A percentile compares a stretch with the other conserved stretches of the same genome.
Evolutionary conservation across 2,797 vertebrate species (phyloP).

Genomic region (Hoplostethus atlanticus): DNA sequence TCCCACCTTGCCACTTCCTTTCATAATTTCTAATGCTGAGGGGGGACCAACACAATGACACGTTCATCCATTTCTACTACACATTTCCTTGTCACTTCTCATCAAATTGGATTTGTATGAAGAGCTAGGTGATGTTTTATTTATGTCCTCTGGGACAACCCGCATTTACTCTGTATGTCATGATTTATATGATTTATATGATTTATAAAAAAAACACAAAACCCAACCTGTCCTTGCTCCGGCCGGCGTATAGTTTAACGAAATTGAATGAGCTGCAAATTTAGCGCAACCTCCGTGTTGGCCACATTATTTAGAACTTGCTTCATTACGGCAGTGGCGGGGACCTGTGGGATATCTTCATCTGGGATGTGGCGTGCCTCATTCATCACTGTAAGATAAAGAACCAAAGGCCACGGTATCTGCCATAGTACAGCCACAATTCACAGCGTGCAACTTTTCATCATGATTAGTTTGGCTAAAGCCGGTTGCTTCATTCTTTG

Average conservation of each 20-base stretch:
- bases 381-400: slow-evolving; percentile 81
- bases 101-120: slow-evolving; percentile 80
- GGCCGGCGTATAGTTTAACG: slow-evolving; percentile 83
- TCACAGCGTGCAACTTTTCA: slow-evolving; percentile 36
- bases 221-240: slow-evolving; percentile 79
- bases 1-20: slow-evolving; percentile 26
- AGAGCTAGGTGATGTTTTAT: slow-evolving; percentile 80
- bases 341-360: slow-evolving; percentile 81
- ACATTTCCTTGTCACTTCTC: slow-evolving; percentile 71
- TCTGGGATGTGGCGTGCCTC: slow-evolving; percentile 79
- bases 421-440: slow-evolving; percentile 33
- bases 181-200: slow-evolving; percentile 76
- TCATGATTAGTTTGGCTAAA: slow-evolving; percentile 4
- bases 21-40: slow-evolving; percentile 50
- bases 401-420: slow-evolving; percentile 63
- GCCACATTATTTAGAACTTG: slow-evolving; percentile 82
- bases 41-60: slow-evolving; percentile 59
- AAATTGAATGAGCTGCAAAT: slow-evolving; percentile 86
- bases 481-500: slow-evolving; percentile 14
- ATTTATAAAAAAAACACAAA: slow-evolving; percentile 46
- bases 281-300: slow-evolving; percentile 81
- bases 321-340: slow-evolving; percentile 80
- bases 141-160: slow-evolving; percentile 79
- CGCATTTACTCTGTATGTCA: slow-evolving; percentile 77
- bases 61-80: slow-evolving; percentile 57